A percentile compares a stretch with the other conserved stretches of the same genome.
phyloP scores from a whole-genome alignment of 1,140 invertebrate genomes.

The Cherax destructor region DNA sequence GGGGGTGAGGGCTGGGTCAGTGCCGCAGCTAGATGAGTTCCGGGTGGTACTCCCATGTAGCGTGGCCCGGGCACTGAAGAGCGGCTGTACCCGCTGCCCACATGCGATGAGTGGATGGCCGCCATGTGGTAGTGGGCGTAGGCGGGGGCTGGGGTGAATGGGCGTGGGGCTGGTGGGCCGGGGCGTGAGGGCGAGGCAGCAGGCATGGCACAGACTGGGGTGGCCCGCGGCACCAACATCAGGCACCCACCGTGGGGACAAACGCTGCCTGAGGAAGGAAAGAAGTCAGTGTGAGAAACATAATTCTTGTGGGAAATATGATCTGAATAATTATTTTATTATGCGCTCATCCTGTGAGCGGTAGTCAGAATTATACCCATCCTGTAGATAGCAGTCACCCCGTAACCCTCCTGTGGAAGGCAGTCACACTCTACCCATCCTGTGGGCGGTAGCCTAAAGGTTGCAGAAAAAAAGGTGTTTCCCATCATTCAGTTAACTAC shows the following conservation, averaged over 20 bases:
- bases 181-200: slow-evolving; percentile 69
- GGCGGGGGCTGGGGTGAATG: slow-evolving; percentile 53
- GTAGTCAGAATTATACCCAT: neutral
- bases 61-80: slow-evolving; percentile 41
- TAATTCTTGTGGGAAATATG: neutral
- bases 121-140: slow-evolving; percentile 61
- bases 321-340: neutral
- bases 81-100: slow-evolving; percentile 23
- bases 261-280: neutral
- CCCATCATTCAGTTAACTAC: too few relatives aligned
- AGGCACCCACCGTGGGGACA: neutral
- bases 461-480: too few relatives aligned
- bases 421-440: too few relatives aligned
- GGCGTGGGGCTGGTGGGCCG: slow-evolving; percentile 58
- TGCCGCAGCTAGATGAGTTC: slow-evolving; percentile 60
- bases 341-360: too few relatives aligned
- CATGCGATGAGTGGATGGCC: slow-evolving; percentile 7
- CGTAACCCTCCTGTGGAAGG: too few relatives aligned
- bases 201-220: slow-evolving; percentile 67
- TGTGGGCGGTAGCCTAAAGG: too few relatives aligned
- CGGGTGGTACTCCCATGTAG: slow-evolving; percentile 48
- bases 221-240: slow-evolving; percentile 66
- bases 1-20: slow-evolving; percentile 66
- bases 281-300: neutral
- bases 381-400: neutral